These are phyloP conservation scores for Timema cristinae DNA, from an alignment of 2,888 invertebrate species.

Conservation along the genomic window DNA sequence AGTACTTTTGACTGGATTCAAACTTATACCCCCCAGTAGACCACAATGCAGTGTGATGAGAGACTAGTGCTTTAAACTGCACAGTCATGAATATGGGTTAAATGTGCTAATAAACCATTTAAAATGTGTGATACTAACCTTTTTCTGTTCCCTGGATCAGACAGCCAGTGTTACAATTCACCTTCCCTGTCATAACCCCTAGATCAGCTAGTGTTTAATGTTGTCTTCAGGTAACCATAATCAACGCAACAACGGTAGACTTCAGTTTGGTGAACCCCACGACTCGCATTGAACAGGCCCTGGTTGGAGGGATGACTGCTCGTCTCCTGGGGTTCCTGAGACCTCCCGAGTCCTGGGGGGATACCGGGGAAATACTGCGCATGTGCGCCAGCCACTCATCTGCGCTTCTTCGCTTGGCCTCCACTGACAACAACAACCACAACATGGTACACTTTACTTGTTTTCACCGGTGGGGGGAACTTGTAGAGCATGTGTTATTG, in stretches of 20 bases:
- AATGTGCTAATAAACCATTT: too few species aligned
- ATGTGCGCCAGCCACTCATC: slow-evolving; percentile 76
- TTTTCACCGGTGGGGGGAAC: too few species aligned
- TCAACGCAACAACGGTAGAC: slow-evolving; percentile 73
- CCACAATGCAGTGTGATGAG: too few species aligned
- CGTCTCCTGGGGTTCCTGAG: slow-evolving; percentile 77
- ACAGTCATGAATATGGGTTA: too few species aligned
- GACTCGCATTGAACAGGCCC: slow-evolving; percentile 62
- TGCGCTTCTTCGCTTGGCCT: slow-evolving; percentile 59
- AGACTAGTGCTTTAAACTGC: too few species aligned
- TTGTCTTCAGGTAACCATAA: slow-evolving; percentile 57
- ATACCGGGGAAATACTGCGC: slow-evolving; percentile 62
- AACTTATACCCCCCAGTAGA: too few species aligned
- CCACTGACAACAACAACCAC: slow-evolving; percentile 36
- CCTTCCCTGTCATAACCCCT: too few species aligned
- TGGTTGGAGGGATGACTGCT: slow-evolving; percentile 71
- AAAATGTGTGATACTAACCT: too few species aligned
- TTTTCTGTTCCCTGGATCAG: too few species aligned
- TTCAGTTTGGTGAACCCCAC: slow-evolving; percentile 31
- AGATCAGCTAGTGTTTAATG: background rate
- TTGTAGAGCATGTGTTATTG: too few species aligned
- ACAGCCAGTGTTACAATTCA: too few species aligned
- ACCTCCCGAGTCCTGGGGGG: slow-evolving; percentile 68
- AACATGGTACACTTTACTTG: background rate
- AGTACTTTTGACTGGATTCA: too few species aligned